A percentile compares a stretch with the other conserved stretches of the same genome.
Conservation (phyloP, 2,113 vertebrate species). For the Varanus komodoensis region DNA sequence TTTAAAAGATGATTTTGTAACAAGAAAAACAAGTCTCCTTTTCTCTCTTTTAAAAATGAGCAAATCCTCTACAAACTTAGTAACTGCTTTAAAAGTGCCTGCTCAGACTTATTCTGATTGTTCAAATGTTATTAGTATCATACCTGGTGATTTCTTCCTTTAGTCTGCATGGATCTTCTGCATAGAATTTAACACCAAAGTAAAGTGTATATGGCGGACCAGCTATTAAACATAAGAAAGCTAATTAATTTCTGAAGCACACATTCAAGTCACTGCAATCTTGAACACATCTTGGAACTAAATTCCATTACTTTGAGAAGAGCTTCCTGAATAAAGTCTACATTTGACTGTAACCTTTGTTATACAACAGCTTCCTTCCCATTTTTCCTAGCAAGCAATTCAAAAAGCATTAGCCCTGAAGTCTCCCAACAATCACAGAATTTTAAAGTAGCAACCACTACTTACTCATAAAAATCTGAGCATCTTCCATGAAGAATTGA, state of each 20-base stretch:
- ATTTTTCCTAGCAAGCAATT: not conserved
- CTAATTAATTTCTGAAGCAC: conserved; percentile 6
- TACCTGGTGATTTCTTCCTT: conserved; percentile 93
- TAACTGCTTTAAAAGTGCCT: conserved; percentile 18
- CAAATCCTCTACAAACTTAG: not conserved
- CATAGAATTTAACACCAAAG: conserved; percentile 94
- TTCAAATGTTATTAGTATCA: conserved; percentile 42
- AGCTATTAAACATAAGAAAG: conserved; percentile 75
- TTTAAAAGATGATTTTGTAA: not conserved
- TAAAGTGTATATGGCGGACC: conserved; percentile 93
- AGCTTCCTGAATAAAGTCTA: not conserved
- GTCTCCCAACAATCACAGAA: not conserved
- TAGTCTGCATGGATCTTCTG: conserved; percentile 88
- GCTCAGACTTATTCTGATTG: not conserved
- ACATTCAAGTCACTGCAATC: not conserved
- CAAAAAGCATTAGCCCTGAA: not conserved
- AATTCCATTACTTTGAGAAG: not conserved
- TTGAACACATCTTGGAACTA: not conserved
- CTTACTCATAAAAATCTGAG: no score
- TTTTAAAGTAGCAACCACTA: not conserved
- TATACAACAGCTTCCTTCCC: not conserved
- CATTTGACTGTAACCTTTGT: not conserved
- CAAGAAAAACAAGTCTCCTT: not conserved
- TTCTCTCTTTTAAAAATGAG: not conserved
- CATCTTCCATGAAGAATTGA: not conserved